phyloP scores from a whole-genome alignment of 2,888 invertebrate genomes.

The Tolmerus cingulatus region DNA sequence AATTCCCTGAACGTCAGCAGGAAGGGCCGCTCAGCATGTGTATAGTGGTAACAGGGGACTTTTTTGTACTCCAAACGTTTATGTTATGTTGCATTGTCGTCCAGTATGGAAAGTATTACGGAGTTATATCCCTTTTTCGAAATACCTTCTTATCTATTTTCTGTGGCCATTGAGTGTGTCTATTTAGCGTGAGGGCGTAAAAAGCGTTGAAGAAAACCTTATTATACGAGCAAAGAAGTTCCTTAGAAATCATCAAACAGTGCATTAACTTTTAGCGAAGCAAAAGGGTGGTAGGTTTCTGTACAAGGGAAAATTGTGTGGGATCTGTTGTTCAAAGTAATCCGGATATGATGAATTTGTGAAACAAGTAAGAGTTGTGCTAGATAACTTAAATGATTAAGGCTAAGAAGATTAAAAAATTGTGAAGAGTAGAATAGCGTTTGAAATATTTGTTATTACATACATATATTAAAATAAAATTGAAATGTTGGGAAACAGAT shows the following conservation, averaged over 20 bases:
- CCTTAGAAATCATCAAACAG: constrained; percentile 6
- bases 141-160: not conserved
- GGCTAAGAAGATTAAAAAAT: not conserved
- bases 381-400: not conserved
- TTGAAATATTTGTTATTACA: not conserved
- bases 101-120: constrained; percentile 4
- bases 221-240: not conserved
- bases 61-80: not conserved
- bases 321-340: not conserved
- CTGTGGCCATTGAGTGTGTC: not conserved
- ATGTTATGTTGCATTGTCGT: not conserved
- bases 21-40: not conserved
- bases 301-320: not conserved
- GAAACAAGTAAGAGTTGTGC: not conserved
- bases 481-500: not conserved
- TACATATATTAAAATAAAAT: not conserved
- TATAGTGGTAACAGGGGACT: not conserved
- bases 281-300: not conserved
- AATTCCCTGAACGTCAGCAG: not conserved
- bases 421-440: not conserved
- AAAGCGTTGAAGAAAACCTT: not conserved
- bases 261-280: constrained; percentile 1
- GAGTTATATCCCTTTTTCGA: constrained; percentile 1
- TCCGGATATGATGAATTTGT: constrained; percentile 20
- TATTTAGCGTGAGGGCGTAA: not conserved